Conservation (phyloP, 2,888 invertebrate genomes). For the Drosophila siamana region DNA sequence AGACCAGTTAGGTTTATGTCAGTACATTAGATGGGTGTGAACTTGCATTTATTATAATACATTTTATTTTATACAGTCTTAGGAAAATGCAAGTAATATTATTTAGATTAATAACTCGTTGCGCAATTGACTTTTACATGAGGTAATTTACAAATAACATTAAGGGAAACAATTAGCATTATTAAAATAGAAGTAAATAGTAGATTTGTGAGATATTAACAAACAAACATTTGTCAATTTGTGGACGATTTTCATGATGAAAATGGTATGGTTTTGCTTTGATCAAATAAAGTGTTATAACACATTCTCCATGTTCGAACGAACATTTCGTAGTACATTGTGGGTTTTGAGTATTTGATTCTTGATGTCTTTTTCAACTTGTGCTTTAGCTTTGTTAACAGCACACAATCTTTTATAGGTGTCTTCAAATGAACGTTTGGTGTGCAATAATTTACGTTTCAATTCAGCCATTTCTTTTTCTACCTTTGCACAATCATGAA, state of each 20-base stretch:
- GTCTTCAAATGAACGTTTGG: constrained; percentile 91
- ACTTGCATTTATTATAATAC: constrained; percentile 52
- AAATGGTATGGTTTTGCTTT: constrained; percentile 18
- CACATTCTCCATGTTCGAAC: constrained; percentile 89
- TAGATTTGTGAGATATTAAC: constrained; percentile 11
- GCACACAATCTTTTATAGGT: constrained; percentile 91
- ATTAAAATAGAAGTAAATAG: constrained; percentile 20
- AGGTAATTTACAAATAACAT: constrained; percentile 47
- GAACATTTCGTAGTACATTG: constrained; percentile 90
- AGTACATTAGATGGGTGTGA: constrained; percentile 20
- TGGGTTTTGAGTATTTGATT: constrained; percentile 92
- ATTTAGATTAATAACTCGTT: constrained; percentile 33
- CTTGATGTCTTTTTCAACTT: constrained; percentile 93
- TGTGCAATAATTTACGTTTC: constrained; percentile 89
- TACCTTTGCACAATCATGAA: constrained; percentile 86
- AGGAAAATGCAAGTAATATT: constrained; percentile 62
- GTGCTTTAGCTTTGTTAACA: constrained; percentile 92
- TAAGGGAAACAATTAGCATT: constrained; percentile 20
- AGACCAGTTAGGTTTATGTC: constrained; percentile 30
- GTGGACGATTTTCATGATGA: constrained; percentile 22
- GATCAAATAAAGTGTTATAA: constrained; percentile 72
- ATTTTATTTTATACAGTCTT: constrained; percentile 66
- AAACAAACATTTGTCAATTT: constrained; percentile 5
- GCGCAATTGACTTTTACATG: constrained; percentile 32
- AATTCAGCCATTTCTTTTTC: constrained; percentile 90